A percentile compares a stretch with the other conserved stretches of the same genome.
phyloP scores from a whole-genome alignment of 2,888 invertebrate genomes.

The Eristalinus aeneus region DNA sequence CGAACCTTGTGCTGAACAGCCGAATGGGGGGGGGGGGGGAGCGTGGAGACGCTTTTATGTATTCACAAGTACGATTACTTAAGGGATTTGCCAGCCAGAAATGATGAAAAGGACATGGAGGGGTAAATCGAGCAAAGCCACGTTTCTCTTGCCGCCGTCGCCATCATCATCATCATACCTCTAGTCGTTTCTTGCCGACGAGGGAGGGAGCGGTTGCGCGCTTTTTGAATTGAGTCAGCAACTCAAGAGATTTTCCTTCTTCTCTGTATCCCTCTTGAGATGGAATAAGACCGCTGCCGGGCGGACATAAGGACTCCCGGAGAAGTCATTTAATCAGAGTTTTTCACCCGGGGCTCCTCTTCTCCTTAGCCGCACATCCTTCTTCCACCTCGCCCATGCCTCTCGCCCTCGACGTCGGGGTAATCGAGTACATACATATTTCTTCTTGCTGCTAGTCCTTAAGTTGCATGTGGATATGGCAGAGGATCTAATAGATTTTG shows the following conservation, averaged over 20 bases:
- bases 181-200: background rate
- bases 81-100: slow-evolving; percentile 70
- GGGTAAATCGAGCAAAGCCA: slow-evolving; percentile 68
- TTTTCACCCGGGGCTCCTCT: slow-evolving; percentile 24
- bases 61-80: slow-evolving; percentile 70
- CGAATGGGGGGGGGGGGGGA: background rate
- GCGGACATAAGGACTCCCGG: slow-evolving; percentile 11
- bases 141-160: background rate
- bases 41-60: slow-evolving; percentile 1
- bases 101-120: slow-evolving; percentile 69
- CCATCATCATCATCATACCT: background rate
- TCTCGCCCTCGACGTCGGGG: background rate
- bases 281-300: background rate
- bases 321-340: slow-evolving; percentile 67
- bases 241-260: slow-evolving; percentile 48
- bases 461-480: slow-evolving; percentile 16
- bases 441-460: slow-evolving; percentile 18
- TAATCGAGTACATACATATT: background rate
- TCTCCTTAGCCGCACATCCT: background rate
- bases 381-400: background rate
- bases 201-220: background rate
- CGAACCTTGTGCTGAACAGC: background rate
- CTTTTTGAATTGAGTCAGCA: slow-evolving; percentile 61
- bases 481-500: slow-evolving; percentile 43
- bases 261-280: slow-evolving; percentile 1